Evolutionary conservation across 2,888 invertebrate species (phyloP).

Genomic region (Craniophora ligustri): DNA sequence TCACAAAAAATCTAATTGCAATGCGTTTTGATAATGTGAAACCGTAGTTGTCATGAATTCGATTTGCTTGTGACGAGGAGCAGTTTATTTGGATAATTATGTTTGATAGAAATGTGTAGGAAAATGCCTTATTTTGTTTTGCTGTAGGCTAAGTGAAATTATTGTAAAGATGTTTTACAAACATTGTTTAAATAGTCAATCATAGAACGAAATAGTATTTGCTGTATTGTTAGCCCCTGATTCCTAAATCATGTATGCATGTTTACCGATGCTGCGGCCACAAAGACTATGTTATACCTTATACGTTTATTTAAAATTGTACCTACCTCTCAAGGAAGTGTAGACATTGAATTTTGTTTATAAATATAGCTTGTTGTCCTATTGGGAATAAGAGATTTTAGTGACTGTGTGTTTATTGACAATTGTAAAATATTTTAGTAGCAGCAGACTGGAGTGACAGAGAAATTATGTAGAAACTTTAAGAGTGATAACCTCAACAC

Average conservation of each 20-base stretch:
- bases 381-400: slow-evolving; percentile 47
- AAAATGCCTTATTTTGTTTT: slow-evolving; percentile 87
- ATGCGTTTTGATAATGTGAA: slow-evolving; percentile 62
- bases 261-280: slow-evolving; percentile 55
- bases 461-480: slow-evolving; percentile 46
- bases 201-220: slow-evolving; percentile 64
- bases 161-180: slow-evolving; percentile 74
- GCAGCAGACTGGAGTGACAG: slow-evolving; percentile 37
- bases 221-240: slow-evolving; percentile 68
- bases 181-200: slow-evolving; percentile 71
- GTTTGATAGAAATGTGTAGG: slow-evolving; percentile 76
- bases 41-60: slow-evolving; percentile 65
- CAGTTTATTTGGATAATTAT: slow-evolving; percentile 68
- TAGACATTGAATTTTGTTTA: slow-evolving; percentile 66
- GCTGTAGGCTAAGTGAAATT: slow-evolving; percentile 81
- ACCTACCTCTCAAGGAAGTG: slow-evolving; percentile 76
- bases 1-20: slow-evolving; percentile 69
- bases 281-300: slow-evolving; percentile 66
- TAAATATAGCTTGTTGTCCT: slow-evolving; percentile 55
- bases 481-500: slow-evolving; percentile 54
- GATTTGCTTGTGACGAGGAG: slow-evolving; percentile 64
- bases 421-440: slow-evolving; percentile 43
- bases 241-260: slow-evolving; percentile 65
- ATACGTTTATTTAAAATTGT: slow-evolving; percentile 55
- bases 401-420: slow-evolving; percentile 39